Evolutionary conservation across 2,113 vertebrate species (phyloP).

Genomic region (Terrapene triunguis): DNA sequence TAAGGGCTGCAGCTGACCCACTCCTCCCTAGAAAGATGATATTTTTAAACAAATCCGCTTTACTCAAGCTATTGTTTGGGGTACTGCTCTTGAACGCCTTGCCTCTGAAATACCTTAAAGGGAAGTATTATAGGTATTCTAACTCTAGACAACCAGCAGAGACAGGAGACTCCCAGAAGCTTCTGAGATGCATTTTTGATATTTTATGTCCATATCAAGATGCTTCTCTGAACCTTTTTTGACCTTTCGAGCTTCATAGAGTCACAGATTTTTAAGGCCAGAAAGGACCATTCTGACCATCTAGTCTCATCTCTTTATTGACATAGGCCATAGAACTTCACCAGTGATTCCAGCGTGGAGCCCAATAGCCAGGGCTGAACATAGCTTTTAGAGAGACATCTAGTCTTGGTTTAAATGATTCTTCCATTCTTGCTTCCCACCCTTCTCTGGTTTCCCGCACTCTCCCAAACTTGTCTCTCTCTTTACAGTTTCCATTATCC

Average conservation of each 20-base stretch:
- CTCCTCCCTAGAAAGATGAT: not conserved
- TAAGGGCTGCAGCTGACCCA: not conserved
- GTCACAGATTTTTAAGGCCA: not conserved
- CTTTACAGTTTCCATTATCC: not conserved
- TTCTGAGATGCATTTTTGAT: not conserved
- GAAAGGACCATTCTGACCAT: not conserved
- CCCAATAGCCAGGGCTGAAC: not conserved
- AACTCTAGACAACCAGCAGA: not conserved
- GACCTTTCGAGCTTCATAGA: not conserved
- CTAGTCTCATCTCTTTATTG: not conserved
- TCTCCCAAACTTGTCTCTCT: not conserved
- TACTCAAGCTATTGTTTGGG: not conserved
- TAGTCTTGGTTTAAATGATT: not conserved
- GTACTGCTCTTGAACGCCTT: not conserved
- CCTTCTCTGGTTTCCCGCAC: not conserved
- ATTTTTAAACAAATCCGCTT: not conserved
- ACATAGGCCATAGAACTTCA: not conserved
- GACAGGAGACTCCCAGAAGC: not conserved
- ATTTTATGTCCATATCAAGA: not conserved
- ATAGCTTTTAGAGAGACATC: not conserved
- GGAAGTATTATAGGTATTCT: not conserved
- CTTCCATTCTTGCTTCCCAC: not conserved
- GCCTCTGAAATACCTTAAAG: not conserved
- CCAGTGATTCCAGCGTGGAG: not conserved
- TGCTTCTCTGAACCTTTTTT: not conserved